A percentile compares a stretch with the other conserved stretches of the same genome.
Evolutionary conservation across 1,140 invertebrate species (phyloP).

Genomic region (Pseudomyrmex gracilis): DNA sequence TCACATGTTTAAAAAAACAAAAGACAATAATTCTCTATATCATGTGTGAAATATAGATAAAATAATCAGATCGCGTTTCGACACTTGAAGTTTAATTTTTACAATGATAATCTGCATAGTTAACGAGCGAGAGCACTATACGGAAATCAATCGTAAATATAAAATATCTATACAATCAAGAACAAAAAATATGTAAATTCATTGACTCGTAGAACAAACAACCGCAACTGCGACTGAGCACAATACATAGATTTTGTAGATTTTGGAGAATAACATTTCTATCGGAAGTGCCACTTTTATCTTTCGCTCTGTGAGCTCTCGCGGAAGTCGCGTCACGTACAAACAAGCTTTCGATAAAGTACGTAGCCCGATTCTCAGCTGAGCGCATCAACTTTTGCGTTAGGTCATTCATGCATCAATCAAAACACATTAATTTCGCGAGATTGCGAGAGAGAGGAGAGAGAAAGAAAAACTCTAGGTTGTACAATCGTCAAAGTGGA

Average conservation of each 20-base stretch:
- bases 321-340: constrained; percentile 37
- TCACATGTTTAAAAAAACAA: too few relatives aligned
- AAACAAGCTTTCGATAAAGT: constrained; percentile 50
- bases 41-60: too few relatives aligned
- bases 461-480: neutral
- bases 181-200: neutral
- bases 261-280: constrained; percentile 48
- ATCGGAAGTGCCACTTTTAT: constrained; percentile 52
- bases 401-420: constrained; percentile 36
- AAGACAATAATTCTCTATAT: too few relatives aligned
- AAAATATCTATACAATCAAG: neutral
- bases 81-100: too few relatives aligned
- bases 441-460: constrained; percentile 8
- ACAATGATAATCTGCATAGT: too few relatives aligned
- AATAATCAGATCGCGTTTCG: too few relatives aligned
- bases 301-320: neutral
- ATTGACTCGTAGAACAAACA: neutral
- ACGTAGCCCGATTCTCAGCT: neutral
- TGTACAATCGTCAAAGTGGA: constrained; percentile 46
- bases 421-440: constrained; percentile 47
- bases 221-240: neutral
- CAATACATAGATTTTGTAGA: neutral
- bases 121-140: too few relatives aligned
- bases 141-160: too few relatives aligned
- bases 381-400: constrained; percentile 18